Evolutionary conservation across 2,888 invertebrate genomes (phyloP), one percentile per base, ranked within the genome.

Genomic region (Hirtodrosophila confusa): DNA sequence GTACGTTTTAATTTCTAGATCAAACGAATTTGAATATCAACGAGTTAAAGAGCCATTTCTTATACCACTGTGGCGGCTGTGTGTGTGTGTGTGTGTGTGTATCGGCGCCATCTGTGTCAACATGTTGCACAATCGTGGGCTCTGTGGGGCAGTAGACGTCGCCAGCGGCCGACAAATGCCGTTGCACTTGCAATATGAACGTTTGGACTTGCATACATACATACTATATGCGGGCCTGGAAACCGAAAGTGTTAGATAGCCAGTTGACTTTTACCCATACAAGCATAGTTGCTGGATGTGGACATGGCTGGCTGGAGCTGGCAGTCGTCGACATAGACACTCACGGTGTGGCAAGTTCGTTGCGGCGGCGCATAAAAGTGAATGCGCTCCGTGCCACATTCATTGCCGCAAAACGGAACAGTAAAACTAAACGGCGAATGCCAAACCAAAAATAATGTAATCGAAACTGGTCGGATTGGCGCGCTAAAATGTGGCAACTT

Each of bases 321-420:
- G 35, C 43, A 11, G 40, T 23, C 50, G 41, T 41, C 75, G 79
- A 72, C 80, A 80, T 80, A 80, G 82, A 82, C 86, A 80, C 85
- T 82, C 85, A 73, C 53, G 55, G 76, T 84, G 84, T 87, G 87
- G 84, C 84, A 84, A 84, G 84, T 84, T 84, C 87, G 84, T 50
- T 65, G 80, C 35, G 55, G 57, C 39, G 33, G 37, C 41, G 70
- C 56, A 66, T 43, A 83, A 85, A 85, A 85, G 84, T 87, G 86
- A 87, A 86, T 77, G 84, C 84, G 64, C 11, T 31, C 43, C 64
- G 33, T 44, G 64, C 64, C 57, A 78, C 87, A 86, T 84, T 84
- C 83, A 84, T 84, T 84, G 84, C 82, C 86, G 87, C 85, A 87
- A 87, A 87, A 85, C 84, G 84, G 79, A 84, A 87, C 87, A 71